A percentile compares a stretch with the other conserved stretches of the same genome.
phyloP scores from a whole-genome alignment of 2,797 vertebrate species.

The Lerista edwardsae region DNA sequence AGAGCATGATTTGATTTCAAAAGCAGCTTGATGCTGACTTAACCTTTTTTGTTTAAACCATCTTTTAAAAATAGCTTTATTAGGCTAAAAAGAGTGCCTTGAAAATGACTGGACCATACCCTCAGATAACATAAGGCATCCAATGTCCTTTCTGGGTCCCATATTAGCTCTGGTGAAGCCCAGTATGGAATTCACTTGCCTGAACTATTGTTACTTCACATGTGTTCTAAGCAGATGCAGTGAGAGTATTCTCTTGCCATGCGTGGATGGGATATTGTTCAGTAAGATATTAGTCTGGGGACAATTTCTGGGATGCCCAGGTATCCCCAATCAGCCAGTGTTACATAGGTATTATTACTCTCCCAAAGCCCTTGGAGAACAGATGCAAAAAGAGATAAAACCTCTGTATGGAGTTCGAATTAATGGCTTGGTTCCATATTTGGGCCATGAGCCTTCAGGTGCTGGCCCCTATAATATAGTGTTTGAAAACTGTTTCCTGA shows the following conservation, averaged over 20 bases:
- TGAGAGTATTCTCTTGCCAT: not conserved
- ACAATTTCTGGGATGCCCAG: not conserved
- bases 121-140: no score
- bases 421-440: not conserved
- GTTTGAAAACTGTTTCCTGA: not conserved
- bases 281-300: not conserved
- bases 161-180: not conserved
- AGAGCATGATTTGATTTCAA: not conserved
- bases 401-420: not conserved
- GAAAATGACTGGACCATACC: not conserved
- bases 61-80: not conserved
- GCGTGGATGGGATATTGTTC: not conserved
- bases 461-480: not conserved
- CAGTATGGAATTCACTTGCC: not conserved
- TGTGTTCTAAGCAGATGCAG: not conserved
- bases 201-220: not conserved
- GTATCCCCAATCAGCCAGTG: no score
- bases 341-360: not conserved
- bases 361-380: not conserved
- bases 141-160: not conserved
- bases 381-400: not conserved
- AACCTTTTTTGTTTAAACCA: not conserved
- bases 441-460: not conserved
- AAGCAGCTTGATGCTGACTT: not conserved
- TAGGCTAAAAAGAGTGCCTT: not conserved